Evolutionary conservation across 2,888 invertebrate genomes (phyloP).

Genomic region (Machimus atricapillus): DNA sequence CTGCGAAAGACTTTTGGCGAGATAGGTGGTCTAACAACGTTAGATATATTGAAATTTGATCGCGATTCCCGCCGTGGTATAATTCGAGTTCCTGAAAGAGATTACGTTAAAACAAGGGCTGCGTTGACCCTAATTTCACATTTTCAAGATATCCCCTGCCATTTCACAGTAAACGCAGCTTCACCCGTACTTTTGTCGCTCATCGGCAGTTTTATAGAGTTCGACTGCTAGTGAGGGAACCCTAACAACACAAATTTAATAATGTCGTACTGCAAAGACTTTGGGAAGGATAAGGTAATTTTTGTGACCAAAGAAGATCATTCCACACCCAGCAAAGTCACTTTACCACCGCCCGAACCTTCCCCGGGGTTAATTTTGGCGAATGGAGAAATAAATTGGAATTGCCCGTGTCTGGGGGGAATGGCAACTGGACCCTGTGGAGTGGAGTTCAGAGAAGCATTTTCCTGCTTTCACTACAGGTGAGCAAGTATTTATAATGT

Average conservation of each 20-base stretch:
- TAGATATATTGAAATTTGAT: constrained; percentile 69
- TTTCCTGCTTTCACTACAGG: constrained; percentile 93
- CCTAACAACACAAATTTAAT: constrained; percentile 30
- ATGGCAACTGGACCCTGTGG: constrained; percentile 98
- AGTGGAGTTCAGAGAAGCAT: constrained; percentile 89
- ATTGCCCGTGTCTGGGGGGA: constrained; percentile 95
- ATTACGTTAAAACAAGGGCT: constrained; percentile 67
- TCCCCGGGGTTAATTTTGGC: constrained; percentile 82
- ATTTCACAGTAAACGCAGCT: constrained; percentile 66
- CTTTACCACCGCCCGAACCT: constrained; percentile 75
- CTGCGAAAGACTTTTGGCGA: constrained; percentile 67
- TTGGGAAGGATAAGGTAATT: constrained; percentile 82
- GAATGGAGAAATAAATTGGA: constrained; percentile 94
- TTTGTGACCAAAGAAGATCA: constrained; percentile 84
- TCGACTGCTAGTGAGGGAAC: constrained; percentile 36
- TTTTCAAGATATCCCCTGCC: constrained; percentile 64
- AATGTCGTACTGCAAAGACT: constrained; percentile 64
- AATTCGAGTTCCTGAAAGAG: constrained; percentile 65
- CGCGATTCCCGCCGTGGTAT: constrained; percentile 63
- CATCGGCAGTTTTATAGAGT: constrained; percentile 49
- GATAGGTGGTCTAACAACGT: constrained; percentile 63
- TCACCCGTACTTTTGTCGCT: constrained; percentile 62
- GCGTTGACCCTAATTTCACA: constrained; percentile 66
- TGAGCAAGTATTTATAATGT: constrained; percentile 49
- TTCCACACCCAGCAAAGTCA: constrained; percentile 72